These are phyloP conservation scores for Dicrostonyx torquatus DNA, from an alignment of 2,797 vertebrate species.

Conservation along the genomic window DNA sequence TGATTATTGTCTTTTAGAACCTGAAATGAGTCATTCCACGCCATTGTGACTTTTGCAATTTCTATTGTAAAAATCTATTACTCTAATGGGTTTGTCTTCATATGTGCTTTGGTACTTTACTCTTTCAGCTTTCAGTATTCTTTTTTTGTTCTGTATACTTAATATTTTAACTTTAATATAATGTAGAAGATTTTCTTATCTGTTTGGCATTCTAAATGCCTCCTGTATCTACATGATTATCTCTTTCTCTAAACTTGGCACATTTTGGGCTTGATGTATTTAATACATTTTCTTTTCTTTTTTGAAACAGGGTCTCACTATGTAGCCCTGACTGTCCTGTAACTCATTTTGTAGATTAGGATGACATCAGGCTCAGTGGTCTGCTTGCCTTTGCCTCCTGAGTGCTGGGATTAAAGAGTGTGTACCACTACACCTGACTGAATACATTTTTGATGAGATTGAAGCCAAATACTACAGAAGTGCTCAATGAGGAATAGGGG, in stretches of 20 bases:
- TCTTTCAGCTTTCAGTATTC: not conserved
- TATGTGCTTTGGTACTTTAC: not conserved
- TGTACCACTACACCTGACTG: not conserved
- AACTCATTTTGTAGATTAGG: not conserved
- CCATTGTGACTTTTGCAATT: not conserved
- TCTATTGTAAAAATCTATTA: not conserved
- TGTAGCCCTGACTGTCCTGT: not conserved
- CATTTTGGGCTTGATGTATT: not conserved
- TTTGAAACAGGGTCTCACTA: not conserved
- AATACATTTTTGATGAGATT: not conserved
- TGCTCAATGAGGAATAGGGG: not conserved
- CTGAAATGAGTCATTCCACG: not conserved
- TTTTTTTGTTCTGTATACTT: not conserved
- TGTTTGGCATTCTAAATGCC: not conserved
- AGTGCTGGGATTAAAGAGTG: not conserved
- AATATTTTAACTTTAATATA: not conserved
- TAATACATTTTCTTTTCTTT: not conserved
- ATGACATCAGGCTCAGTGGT: not conserved
- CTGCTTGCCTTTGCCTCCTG: not conserved
- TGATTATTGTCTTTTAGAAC: not conserved
- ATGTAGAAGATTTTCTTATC: not conserved
- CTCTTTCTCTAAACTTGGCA: not conserved
- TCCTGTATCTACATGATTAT: not conserved
- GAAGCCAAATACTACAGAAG: conserved; percentile 13
- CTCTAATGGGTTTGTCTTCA: not conserved